phyloP scores from a whole-genome alignment of 2,888 invertebrate genomes.

The Oxytorus armatus region DNA sequence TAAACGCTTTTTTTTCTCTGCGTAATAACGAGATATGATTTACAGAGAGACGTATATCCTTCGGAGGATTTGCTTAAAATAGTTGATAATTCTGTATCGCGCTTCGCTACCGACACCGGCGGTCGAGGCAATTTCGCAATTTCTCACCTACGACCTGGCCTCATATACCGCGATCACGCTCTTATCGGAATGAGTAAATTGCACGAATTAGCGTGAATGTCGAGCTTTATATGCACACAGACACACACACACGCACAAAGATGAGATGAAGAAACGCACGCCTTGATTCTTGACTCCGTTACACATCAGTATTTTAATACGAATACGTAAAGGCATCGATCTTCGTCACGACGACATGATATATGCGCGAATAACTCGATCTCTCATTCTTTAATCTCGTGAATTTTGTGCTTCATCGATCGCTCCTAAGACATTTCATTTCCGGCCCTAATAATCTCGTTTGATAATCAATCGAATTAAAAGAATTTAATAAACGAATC shows the following conservation, averaged over 20 bases:
- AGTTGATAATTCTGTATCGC: constrained; percentile 50
- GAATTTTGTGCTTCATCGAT: too few relatives aligned
- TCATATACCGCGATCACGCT: constrained; percentile 47
- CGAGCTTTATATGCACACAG: constrained; percentile 35
- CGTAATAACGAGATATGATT: not conserved
- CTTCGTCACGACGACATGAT: constrained; percentile 43
- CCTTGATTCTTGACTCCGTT: constrained; percentile 38
- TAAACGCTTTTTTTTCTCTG: too few relatives aligned
- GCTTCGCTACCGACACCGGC: constrained; percentile 26
- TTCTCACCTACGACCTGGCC: constrained; percentile 65
- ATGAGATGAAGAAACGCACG: constrained; percentile 36
- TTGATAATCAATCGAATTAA: too few relatives aligned
- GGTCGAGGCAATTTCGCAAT: constrained; percentile 61
- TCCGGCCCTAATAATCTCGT: too few relatives aligned
- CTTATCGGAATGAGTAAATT: constrained; percentile 67
- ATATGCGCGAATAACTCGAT: too few relatives aligned
- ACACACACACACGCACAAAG: constrained; percentile 6
- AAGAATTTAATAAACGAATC: too few relatives aligned
- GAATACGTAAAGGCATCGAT: too few relatives aligned
- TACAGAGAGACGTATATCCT: not conserved
- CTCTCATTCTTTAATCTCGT: too few relatives aligned
- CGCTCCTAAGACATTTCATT: too few relatives aligned
- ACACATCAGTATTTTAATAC: not conserved
- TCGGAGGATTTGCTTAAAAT: constrained; percentile 23
- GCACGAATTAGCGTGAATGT: constrained; percentile 63